Base-by-base conservation (phyloP, 2,113 vertebrate species). In the Oceanodroma tethys region DNA sequence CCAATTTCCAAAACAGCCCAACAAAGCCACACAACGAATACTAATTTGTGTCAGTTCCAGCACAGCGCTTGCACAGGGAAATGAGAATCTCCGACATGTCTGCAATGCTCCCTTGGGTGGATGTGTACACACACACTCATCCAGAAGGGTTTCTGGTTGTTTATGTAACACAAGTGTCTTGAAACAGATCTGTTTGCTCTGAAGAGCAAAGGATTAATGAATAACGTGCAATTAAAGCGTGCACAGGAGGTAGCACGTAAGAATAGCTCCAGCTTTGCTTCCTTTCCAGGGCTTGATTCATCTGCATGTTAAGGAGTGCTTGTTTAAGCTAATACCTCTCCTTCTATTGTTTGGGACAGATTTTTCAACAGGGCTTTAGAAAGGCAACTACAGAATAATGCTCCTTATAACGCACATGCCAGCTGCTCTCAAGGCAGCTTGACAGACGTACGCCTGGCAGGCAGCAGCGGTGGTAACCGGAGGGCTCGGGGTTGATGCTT, bases 151-250 rank as follows among this genome's bases (percentile, higher is more conserved):
- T 95, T 90, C 45, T 86, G 86, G 29, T 59, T 95, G 86, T 96
- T 95, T 93, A 59, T 90, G 38, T 86, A 93, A 45, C 81, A 66
- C 52, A 81, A 90, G 27, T 76, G 85, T 90, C 91, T 94, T 52
- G n/a, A 93, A 95, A 83, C 20, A 18, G 50, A 95, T 82, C 82
- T 94, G 59, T 96, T 95, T 94, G 80, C 86, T 97, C 88, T 90
- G 81, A 96, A 88, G 75, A 95, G 70, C 62, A 60, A 92, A 88
- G 82, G 58, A 86, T 96, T 97, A 96, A 95, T 84, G 92, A 95
- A 80, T 81, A 93, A 92, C 3, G 6, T 82, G 56, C 73, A 88
- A 97, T 97, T 96, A 93, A 96, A 93, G 34, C 21, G 65, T 92
- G 73, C 48, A 79, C 29, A 65, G 56, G 65, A 92, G 86, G 48